Evolutionary conservation across 64 coral and sea anemone genomes (phyloP), one percentile per base, ranked within the genome.

Genomic region (Actinia tenebrosa): DNA sequence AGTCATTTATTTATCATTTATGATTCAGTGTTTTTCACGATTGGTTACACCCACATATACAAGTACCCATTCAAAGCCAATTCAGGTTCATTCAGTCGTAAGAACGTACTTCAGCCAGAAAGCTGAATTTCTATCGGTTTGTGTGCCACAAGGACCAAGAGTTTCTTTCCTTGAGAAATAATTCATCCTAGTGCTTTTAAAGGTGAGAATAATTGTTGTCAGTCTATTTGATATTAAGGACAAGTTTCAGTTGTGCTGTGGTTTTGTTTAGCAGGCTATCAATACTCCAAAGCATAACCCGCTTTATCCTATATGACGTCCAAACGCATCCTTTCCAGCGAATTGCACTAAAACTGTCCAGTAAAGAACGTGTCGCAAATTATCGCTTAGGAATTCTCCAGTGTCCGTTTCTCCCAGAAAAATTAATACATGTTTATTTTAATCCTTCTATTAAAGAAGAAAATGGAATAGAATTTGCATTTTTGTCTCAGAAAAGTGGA

Each of bases 11-110:
- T 22, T 50, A 81, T 81, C 44, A 81, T 81, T 81, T 81, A 81
- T 52, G 79, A 81, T 53, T 50, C 44, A 45, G 79, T 17, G 43
- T 23, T 50, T n/a, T 53, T 81, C 7, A 16, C 53, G 79, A 81
- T 81, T 81, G 79, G 79, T 45, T 81, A 81, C 79, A 81, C 79
- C 69, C 79, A 81, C 50, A 47, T 50, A 50, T 53, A 53, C 79
- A 52, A 53, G 50, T 53, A 81, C 18, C 79, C 79, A 81, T 81
- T 53, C 79, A 81, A 81, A 53, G 46, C 79, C 50, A 53, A 81
- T 81, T 81, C 17, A 53, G 22, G 6, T 16, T 50, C 42, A 81
- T 23, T 81, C 50, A 81, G 16, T 53, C 37, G 79, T 50, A 10
- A 81, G 44, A 11, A 13, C 45, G 27, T 45, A 30, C 69, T 75